Conservation (phyloP, 2,797 vertebrate genomes). For the Trachurus trachurus region DNA sequence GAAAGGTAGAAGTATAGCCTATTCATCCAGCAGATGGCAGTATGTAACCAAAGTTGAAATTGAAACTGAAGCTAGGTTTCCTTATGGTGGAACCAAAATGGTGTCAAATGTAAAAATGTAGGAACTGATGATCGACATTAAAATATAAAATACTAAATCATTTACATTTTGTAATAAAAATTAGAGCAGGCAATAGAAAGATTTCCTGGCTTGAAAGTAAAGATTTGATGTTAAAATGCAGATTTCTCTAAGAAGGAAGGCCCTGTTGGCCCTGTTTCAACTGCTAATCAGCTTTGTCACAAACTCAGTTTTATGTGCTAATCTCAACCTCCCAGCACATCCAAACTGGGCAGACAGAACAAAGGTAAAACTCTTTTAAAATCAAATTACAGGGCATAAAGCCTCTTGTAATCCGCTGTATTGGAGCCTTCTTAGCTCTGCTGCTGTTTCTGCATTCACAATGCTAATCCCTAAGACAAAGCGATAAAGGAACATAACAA, state of each 20-base stretch:
- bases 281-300: conserved; percentile 83
- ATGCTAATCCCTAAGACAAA: conserved; percentile 70
- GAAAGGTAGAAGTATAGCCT: neutral
- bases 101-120: neutral
- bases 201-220: conserved; percentile 18
- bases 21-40: conserved; percentile 71
- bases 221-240: conserved; percentile 33
- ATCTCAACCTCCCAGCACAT: conserved; percentile 79
- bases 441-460: conserved; percentile 65
- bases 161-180: neutral
- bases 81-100: neutral
- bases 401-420: conserved; percentile 83
- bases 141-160: neutral
- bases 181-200: conserved; percentile 18
- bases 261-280: conserved; percentile 78
- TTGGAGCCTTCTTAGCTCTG: conserved; percentile 67
- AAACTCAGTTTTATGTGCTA: conserved; percentile 77
- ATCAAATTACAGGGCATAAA: conserved; percentile 82
- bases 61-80: neutral
- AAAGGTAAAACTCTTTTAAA: conserved; percentile 85
- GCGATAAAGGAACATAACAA: conserved; percentile 50
- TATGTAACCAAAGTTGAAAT: conserved; percentile 23
- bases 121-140: neutral
- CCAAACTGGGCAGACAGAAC: conserved; percentile 75
- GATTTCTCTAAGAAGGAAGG: conserved; percentile 44